These are phyloP conservation scores for Plotosus lineatus DNA, from an alignment of 2,113 vertebrate genomes.

Conservation along the genomic window DNA sequence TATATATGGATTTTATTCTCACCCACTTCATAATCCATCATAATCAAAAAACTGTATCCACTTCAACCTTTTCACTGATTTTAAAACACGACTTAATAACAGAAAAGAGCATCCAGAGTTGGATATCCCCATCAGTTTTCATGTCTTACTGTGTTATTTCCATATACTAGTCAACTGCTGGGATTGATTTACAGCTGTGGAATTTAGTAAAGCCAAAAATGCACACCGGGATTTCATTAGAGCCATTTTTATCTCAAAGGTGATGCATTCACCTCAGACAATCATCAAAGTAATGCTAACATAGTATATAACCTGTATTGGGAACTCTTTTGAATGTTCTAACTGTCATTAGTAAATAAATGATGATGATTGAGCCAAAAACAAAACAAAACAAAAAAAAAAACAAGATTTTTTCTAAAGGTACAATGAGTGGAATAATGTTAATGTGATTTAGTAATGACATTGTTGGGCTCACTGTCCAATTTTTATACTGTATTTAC, in stretches of 20 bases:
- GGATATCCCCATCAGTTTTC: conserved; percentile 13
- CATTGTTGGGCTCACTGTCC: neutral
- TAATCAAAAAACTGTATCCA: conserved; percentile 28
- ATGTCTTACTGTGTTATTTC: conserved; percentile 18
- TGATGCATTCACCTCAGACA: conserved; percentile 29
- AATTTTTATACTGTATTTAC: neutral
- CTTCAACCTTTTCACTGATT: conserved; percentile 7
- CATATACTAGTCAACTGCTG: conserved; percentile 16
- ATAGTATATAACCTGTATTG: conserved; percentile 28
- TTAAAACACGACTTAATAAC: conserved; percentile 29
- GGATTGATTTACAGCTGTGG: conserved; percentile 26
- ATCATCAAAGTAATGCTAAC: conserved; percentile 18
- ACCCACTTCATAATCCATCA: conserved; percentile 18
- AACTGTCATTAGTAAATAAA: conserved; percentile 34
- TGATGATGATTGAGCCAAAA: neutral
- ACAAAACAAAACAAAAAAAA: no score
- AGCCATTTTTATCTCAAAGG: conserved; percentile 22
- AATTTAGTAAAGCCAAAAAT: conserved; percentile 5
- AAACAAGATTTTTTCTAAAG: neutral
- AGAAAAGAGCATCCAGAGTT: conserved; percentile 39
- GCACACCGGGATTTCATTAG: conserved; percentile 39
- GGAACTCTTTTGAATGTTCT: conserved; percentile 11
- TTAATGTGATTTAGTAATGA: neutral
- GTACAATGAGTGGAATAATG: neutral
- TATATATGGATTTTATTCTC: conserved; percentile 13